phyloP scores from a whole-genome alignment of 2,888 invertebrate genomes.

The Cosmia trapezina region DNA sequence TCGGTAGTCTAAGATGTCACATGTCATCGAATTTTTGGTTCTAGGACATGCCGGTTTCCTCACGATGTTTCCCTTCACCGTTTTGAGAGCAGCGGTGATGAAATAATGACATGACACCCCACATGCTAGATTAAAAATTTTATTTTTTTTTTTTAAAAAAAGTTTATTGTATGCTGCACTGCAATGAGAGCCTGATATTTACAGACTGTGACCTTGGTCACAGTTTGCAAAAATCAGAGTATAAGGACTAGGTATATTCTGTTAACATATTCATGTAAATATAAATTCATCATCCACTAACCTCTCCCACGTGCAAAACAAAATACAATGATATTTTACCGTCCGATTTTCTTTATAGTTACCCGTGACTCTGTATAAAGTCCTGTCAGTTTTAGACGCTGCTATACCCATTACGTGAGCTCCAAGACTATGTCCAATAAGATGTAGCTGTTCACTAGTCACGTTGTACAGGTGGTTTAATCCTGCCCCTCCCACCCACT shows the following conservation, averaged over 20 bases:
- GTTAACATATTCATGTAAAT: neutral
- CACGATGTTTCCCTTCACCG: slow-evolving; percentile 88
- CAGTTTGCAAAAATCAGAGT: neutral
- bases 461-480: slow-evolving; percentile 68
- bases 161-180: too few relatives aligned
- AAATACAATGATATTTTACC: neutral
- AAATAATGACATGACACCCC: too few relatives aligned
- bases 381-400: slow-evolving; percentile 65
- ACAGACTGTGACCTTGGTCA: too few relatives aligned
- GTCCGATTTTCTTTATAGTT: slow-evolving; percentile 15
- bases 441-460: slow-evolving; percentile 72
- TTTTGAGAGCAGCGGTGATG: slow-evolving; percentile 83
- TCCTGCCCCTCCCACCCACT: too few relatives aligned
- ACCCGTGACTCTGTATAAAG: slow-evolving; percentile 75
- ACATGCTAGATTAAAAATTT: too few relatives aligned
- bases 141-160: too few relatives aligned
- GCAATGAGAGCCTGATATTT: too few relatives aligned
- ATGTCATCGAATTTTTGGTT: too few relatives aligned
- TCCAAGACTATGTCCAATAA: slow-evolving; percentile 81
- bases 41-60: too few relatives aligned
- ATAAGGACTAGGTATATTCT: neutral
- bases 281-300: slow-evolving; percentile 12
- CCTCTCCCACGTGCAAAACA: neutral
- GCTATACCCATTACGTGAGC: slow-evolving; percentile 82
- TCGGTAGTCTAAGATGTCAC: slow-evolving; percentile 77